Base-by-base conservation (phyloP, 2,113 vertebrate species). In the Lipotes vexillifer region DNA sequence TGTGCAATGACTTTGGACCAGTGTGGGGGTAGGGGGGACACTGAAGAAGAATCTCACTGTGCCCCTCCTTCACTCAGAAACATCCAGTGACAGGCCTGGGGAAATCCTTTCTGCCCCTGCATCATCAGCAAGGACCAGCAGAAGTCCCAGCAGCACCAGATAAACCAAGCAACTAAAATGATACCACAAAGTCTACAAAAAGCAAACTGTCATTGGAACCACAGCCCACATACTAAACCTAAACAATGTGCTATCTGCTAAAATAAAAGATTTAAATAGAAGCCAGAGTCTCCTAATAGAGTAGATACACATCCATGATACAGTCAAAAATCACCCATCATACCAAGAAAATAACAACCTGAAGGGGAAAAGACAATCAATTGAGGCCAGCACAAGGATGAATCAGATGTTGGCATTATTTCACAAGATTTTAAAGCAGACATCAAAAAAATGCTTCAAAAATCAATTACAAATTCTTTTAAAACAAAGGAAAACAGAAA, bases 361-460 rank as follows among this genome's bases (percentile, higher is more conserved):
- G n/a, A 84, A 96, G 10, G 63, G 86, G 27, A 93, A 97, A 94
- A 94, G 61, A 71, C 15, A 92, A 90, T 65, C 6, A 95, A 61
- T 2, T 41, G n/a, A 83, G 33, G 33, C 14, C 41, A 88, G 83
- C 2, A 61, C 21, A 92, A 17, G 55, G 55, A 95, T 88, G 31
- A 83, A 84, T 61, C 72, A 72, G 52, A 78, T 44, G 31, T 68
- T 66, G 18, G 38, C 72, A 92, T 82, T 93, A 93, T 49, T 77
- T 89, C 17, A 88, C n/a, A 92, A 97, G 20, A 93, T 49, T 91
- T 96, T 92, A 93, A 94, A 93, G 29, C 17, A 95, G 13, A 36
- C 78, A 92, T 81, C 57, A 94, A 68, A 81, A 96, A 94, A 97
- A 96, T 66, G 49, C 17, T 95, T 88, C 52, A 72, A 36, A 44